Base-by-base conservation (phyloP, 1,140 invertebrate genomes). In the Eulimnadia texana region DNA sequence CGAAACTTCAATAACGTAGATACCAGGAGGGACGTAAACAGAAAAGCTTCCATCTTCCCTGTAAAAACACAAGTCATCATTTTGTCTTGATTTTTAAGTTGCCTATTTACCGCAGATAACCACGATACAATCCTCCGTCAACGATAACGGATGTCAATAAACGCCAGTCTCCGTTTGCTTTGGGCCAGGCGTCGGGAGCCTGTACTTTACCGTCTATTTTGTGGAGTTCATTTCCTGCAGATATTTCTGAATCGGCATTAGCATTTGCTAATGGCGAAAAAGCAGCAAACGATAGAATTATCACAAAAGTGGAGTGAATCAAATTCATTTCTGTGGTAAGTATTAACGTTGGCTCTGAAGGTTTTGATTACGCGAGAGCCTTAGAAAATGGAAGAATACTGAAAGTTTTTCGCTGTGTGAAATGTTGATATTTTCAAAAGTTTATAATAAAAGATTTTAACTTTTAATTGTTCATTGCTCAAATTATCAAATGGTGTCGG, bases 41-140 rank as follows among this genome's bases (percentile, higher is more conserved):
- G 82, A 74, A 73, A 99, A 99, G 10, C 83, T 82, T n/a, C 94
- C 94, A 78, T 99, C 95, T 67, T 89, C 84, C 67, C 85, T 87
- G 59, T 62, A 69, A 71, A 70, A 61, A 51, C 66, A 60, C 47
- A 68, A 61, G 65, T 25, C 3, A 64, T 55, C 55, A 20, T 47
- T 59, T 42, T 33, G 52, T 20, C 11, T 29, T 60, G 58, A 64
- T 61, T 57, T 69, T 68, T 33, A 55, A 63, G n/a, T n/a, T n/a
- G n/a, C n/a, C n/a, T n/a, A n/a, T n/a, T n/a, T 73, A 84, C 82
- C 76, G 82, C 13, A 95, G 72, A 73, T 91, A 93, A 53, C 87
- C 90, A 67, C 90, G 79, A 71, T 84, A 85, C 72, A 91, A 83
- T 11, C 90, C 91, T 24, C 89, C 87, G 70, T 94, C 93, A 1